These are phyloP conservation scores for Daphoenositta chrysoptera DNA, from an alignment of 2,113 vertebrate species.

Conservation along the genomic window DNA sequence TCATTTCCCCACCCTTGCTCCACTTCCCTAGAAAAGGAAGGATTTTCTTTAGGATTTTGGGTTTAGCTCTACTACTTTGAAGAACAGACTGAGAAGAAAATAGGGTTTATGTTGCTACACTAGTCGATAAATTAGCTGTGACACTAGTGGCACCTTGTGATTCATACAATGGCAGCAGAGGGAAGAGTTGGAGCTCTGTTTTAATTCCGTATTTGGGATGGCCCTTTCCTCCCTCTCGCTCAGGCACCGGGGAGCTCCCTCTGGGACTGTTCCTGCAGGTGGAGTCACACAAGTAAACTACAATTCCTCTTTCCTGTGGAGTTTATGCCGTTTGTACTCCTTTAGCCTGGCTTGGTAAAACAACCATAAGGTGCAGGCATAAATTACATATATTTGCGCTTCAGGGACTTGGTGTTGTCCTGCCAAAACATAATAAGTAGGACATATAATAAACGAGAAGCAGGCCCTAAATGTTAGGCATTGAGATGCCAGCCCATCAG, in stretches of 20 bases:
- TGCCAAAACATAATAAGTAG: not conserved
- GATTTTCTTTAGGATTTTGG: not conserved
- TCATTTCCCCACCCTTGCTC: not conserved
- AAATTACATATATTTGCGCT: conserved; percentile 21
- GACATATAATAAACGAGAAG: not conserved
- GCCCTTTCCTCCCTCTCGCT: not conserved
- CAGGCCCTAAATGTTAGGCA: not conserved
- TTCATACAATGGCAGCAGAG: not conserved
- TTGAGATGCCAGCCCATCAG: not conserved
- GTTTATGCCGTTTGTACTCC: not conserved
- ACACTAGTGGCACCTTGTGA: not conserved
- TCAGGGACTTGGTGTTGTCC: not conserved
- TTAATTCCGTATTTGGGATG: not conserved
- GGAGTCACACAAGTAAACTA: not conserved
- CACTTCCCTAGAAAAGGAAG: not conserved
- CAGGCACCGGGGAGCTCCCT: not conserved
- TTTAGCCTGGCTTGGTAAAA: not conserved
- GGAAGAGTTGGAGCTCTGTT: not conserved
- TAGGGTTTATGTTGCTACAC: not conserved
- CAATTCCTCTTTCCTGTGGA: not conserved
- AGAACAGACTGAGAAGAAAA: not conserved
- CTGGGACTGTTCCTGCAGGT: not conserved
- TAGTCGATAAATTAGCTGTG: not conserved
- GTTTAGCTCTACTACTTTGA: not conserved
- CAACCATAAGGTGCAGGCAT: not conserved